These are phyloP conservation scores for Arbacia lixula DNA, from an alignment of 53 echinoderm and acorn worm genomes.

Conservation along the genomic window DNA sequence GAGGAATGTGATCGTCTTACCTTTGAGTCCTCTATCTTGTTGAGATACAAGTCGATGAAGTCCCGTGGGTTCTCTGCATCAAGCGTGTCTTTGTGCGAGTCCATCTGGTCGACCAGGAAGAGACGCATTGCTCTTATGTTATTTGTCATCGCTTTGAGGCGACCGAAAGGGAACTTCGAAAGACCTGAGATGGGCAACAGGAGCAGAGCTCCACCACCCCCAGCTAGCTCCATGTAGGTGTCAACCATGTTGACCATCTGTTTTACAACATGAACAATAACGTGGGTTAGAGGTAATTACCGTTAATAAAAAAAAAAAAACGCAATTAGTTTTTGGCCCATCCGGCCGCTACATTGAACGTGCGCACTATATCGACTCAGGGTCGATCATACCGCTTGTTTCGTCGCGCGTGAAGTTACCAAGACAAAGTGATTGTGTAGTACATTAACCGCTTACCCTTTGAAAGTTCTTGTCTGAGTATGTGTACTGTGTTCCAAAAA, in stretches of 20 bases:
- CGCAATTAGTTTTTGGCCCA: too few species aligned
- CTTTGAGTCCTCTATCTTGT: conserved; percentile 26
- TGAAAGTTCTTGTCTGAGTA: conserved; percentile 63
- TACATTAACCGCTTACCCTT: neutral
- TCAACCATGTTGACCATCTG: neutral
- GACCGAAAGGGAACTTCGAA: conserved; percentile 15
- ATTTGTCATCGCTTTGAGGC: neutral
- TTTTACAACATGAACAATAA: too few species aligned
- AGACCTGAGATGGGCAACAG: conserved; percentile 2
- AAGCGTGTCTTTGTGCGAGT: neutral
- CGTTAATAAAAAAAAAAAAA: too few species aligned
- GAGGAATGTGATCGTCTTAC: too few species aligned
- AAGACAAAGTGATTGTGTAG: too few species aligned
- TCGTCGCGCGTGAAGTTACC: too few species aligned
- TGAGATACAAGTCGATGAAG: conserved; percentile 59
- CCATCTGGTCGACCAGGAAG: conserved; percentile 30
- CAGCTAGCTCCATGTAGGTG: neutral
- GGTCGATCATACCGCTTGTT: too few species aligned
- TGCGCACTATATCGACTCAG: too few species aligned
- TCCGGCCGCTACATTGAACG: too few species aligned
- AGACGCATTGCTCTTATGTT: neutral
- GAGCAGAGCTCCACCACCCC: neutral
- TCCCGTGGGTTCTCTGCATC: conserved; percentile 45
- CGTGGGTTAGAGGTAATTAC: too few species aligned
- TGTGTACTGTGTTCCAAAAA: conserved; percentile 62